Conservation (phyloP, 2,888 invertebrate genomes). For the Melanophora roralis region DNA sequence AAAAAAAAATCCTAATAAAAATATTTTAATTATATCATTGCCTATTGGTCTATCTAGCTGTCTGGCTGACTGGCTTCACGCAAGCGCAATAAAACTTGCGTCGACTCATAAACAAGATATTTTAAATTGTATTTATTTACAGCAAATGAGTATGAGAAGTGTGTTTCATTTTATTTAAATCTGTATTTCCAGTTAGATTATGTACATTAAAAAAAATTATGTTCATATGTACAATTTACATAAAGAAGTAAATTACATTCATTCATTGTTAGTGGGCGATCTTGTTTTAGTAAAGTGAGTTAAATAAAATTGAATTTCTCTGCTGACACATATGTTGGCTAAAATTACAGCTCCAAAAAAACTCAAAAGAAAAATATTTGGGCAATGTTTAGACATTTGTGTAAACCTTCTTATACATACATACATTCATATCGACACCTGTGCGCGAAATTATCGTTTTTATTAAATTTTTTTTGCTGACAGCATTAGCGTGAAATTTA, state of each 20-base stretch:
- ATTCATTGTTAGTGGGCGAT: slow-evolving; percentile 55
- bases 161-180: background rate
- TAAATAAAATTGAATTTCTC: slow-evolving; percentile 19
- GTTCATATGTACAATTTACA: too few relatives aligned
- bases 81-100: slow-evolving; percentile 15
- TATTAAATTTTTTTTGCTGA: too few relatives aligned
- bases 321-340: slow-evolving; percentile 54
- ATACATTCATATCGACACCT: too few relatives aligned
- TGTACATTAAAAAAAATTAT: too few relatives aligned
- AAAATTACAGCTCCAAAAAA: background rate
- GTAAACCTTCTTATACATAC: too few relatives aligned
- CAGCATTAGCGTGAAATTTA: too few relatives aligned
- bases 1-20: background rate
- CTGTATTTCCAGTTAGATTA: slow-evolving; percentile 10
- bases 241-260: slow-evolving; percentile 24
- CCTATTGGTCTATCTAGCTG: background rate
- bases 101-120: slow-evolving; percentile 23
- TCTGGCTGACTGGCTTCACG: slow-evolving; percentile 15
- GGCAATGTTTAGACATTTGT: too few relatives aligned
- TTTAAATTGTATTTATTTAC: background rate
- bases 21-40: slow-evolving; percentile 16
- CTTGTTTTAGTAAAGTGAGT: slow-evolving; percentile 40
- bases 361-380: background rate
- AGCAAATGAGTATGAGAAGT: background rate
- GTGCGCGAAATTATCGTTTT: too few relatives aligned